Base-by-base conservation (phyloP, 2,888 invertebrate species). In the Clistopyga incitator region DNA sequence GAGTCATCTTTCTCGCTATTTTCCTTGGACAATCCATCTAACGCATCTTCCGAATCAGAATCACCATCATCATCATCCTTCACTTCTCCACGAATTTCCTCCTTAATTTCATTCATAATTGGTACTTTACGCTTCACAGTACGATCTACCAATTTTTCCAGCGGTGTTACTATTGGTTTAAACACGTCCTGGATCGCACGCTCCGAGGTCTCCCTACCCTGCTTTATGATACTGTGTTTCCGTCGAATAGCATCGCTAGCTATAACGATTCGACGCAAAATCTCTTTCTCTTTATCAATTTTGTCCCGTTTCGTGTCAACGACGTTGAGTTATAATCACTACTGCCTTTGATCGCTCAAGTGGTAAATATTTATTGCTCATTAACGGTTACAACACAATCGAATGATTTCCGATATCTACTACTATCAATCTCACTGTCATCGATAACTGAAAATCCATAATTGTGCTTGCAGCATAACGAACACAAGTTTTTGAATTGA, bases 71-170 rank as follows among this genome's bases (percentile, higher is more conserved):
- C 25, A 23, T 54, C 20, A 2, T 18, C 23, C 6, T 20, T 6
- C 10, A n/a, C 20, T 25, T 47, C n/a, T 13, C n/a, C 47, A 25
- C 23, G 25, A 10, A 47, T 25, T 25, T 68, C 15, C 1, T 50
- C 8, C 18, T 68, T 50, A 6, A 47, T n/a, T 2, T 68, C 25
- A 0, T 47, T 15, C 67, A 50, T 50, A 4, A 50, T 47, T n/a
- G 29, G 8, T 10, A 25, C 11, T 34, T 34, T 10, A 50, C 18
- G 2, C 10, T 68, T 68, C 6, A 25, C 34, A 18, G 50, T 18
- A 8, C n/a, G 18, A 25, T 61, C 23, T 18, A 61, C n/a, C n/a
- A 74, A 74, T 50, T 74, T 47, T 50, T 61, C 47, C 25, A 74
- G 38, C 13, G 50, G 56, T 1, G 18, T 25, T 15, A 72, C 72